Conservation (phyloP, 1,140 invertebrate genomes). For the Varroa destructor region DNA sequence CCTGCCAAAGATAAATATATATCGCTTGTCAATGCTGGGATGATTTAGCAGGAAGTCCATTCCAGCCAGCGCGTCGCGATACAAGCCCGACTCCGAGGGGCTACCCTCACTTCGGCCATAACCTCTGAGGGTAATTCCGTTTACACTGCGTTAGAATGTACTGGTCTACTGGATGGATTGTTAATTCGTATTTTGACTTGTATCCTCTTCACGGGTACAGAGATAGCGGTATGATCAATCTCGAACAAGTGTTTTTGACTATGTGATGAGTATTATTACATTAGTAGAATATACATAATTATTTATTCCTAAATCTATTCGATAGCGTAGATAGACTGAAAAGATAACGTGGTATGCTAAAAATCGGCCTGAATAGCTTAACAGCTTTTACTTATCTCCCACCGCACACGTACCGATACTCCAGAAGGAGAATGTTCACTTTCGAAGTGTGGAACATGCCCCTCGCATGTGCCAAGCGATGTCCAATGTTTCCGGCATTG, state of each 20-base stretch:
- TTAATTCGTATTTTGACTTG: not conserved
- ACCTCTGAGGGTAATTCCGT: slow-evolving; percentile 42
- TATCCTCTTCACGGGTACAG: too few relatives aligned
- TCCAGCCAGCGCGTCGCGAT: slow-evolving; percentile 70
- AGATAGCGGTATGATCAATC: too few relatives aligned
- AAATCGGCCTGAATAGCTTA: too few relatives aligned
- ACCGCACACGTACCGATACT: slow-evolving; percentile 52
- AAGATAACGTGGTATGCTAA: too few relatives aligned
- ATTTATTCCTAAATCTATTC: too few relatives aligned
- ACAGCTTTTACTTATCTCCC: not conserved
- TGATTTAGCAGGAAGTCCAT: slow-evolving; percentile 66
- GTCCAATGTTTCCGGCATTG: slow-evolving; percentile 90
- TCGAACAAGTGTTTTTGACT: too few relatives aligned
- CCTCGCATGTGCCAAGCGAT: slow-evolving; percentile 63
- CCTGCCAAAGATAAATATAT: slow-evolving; percentile 83
- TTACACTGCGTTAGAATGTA: not conserved
- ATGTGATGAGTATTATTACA: too few relatives aligned
- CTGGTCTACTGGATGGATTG: not conserved
- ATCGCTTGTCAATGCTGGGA: slow-evolving; percentile 63
- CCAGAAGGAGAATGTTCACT: slow-evolving; percentile 38
- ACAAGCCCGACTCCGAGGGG: slow-evolving; percentile 65
- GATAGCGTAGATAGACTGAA: too few relatives aligned
- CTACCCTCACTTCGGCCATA: slow-evolving; percentile 81
- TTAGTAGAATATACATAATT: too few relatives aligned
- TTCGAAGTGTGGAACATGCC: slow-evolving; percentile 53